Evolutionary conservation across 1,140 invertebrate genomes (phyloP).

Genomic region (Arctopsyche grandis): DNA sequence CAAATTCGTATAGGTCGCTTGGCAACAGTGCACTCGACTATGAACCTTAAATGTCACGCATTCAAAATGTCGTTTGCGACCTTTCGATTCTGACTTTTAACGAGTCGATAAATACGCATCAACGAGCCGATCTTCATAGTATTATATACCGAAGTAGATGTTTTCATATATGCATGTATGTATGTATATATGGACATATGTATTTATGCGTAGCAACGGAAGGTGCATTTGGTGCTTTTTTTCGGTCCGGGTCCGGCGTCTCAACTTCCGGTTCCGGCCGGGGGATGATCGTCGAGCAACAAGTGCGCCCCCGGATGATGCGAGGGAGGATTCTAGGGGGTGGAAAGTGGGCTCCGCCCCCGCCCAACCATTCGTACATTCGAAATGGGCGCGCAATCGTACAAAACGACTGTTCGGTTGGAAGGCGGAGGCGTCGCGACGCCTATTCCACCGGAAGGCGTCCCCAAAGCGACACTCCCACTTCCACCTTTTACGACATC

Average conservation of each 20-base stretch:
- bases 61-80: neutral
- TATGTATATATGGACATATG: too few relatives aligned
- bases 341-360: slow-evolving; percentile 25
- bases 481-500: neutral
- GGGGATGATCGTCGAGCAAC: too few relatives aligned
- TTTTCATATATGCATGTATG: too few relatives aligned
- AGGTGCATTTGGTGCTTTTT: too few relatives aligned
- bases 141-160: neutral
- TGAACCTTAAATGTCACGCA: neutral
- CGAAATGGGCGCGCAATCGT: slow-evolving; percentile 49
- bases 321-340: neutral
- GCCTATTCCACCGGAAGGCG: neutral
- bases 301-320: neutral
- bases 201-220: too few relatives aligned
- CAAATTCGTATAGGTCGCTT: neutral
- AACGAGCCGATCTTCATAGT: neutral
- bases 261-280: too few relatives aligned
- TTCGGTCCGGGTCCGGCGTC: too few relatives aligned
- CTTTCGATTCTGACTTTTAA: neutral
- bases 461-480: slow-evolving; percentile 5
- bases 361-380: slow-evolving; percentile 40
- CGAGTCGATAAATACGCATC: neutral
- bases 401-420: slow-evolving; percentile 35
- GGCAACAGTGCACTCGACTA: neutral
- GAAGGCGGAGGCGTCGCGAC: neutral